Evolutionary conservation across 1,140 invertebrate species (phyloP), one percentile per base, ranked within the genome.

Genomic region (Proales similis): DNA sequence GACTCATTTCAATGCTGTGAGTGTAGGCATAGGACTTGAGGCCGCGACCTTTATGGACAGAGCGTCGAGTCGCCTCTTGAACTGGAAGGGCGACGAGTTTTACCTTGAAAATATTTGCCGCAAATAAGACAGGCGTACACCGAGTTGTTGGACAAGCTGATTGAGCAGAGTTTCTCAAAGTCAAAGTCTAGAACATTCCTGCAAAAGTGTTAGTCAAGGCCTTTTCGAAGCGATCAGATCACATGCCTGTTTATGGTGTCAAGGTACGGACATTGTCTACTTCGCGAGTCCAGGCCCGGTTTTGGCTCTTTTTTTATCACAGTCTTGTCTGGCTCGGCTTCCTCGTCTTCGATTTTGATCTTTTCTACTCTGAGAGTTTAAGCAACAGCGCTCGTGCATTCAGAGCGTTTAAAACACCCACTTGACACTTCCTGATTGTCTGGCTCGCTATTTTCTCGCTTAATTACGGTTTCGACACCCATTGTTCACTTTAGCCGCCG

Each of bases 81-180:
- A 22, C 24, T 12, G 36, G 12, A 5, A 39, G 20, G 3, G 20
- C n/a, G n/a, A n/a, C n/a, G n/a, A n/a, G n/a, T n/a, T n/a, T n/a
- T n/a, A 81, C 84, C 84, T 81, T 86, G 95, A 72, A 97, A 99
- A 74, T 99, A 99, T 79, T 98, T 98, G 19, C 95, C 95, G 77
- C 95, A 99, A 2, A 99, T 91, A 29, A 99, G 79, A 74, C 95
- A 99, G n/a, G 93, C 94, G 77, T 99, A 99, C 20, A 98, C 93
- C 81, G 99, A 99, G 51, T 98, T 93, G 71, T 95, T 85, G 0
- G 92, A 96, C 38, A 99, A 74, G 2, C 93, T 96, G 19, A 99
- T 85, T 1, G 92, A 98, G 74, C 95, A 99, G 3, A 99, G 77
- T 75, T 99, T 99, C 74, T 99, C 95, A 81, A 99, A 99, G 79